A percentile compares a stretch with the other conserved stretches of the same genome.
Evolutionary conservation across 2,797 vertebrate species (phyloP).

Genomic region (Sardinella longiceps): DNA sequence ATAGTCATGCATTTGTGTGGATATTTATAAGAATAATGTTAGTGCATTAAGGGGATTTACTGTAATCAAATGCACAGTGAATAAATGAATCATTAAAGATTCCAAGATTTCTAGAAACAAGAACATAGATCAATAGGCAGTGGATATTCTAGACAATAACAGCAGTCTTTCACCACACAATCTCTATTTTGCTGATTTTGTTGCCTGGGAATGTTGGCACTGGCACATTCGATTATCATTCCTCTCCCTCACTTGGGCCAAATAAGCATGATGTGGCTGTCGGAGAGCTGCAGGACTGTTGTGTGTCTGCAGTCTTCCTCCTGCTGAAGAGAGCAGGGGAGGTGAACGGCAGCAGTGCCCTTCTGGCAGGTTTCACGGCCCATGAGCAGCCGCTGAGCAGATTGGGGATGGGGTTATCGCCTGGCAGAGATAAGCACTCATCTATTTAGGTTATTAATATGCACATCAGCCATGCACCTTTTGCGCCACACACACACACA

Average conservation of each 20-base stretch:
- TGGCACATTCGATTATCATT: background rate
- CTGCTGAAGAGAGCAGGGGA: background rate
- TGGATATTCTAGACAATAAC: background rate
- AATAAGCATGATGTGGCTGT: background rate
- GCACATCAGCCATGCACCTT: background rate
- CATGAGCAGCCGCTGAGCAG: background rate
- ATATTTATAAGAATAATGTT: too few relatives aligned
- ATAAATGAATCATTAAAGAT: too few relatives aligned
- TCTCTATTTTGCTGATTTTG: too few relatives aligned
- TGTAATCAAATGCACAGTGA: too few relatives aligned
- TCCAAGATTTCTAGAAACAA: too few relatives aligned
- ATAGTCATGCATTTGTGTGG: too few relatives aligned
- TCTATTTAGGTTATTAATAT: conserved; percentile 1
- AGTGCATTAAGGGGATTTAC: too few relatives aligned
- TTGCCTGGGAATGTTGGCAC: background rate
- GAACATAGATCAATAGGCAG: too few relatives aligned
- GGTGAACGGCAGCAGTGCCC: background rate
- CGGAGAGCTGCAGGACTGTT: background rate
- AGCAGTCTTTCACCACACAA: too few relatives aligned
- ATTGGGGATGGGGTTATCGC: background rate
- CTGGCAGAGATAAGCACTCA: conserved; percentile 1
- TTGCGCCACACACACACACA: background rate
- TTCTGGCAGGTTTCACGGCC: background rate
- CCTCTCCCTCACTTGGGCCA: background rate
- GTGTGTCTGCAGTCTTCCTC: background rate